Evolutionary conservation across 2,113 vertebrate genomes (phyloP), one percentile per base, ranked within the genome.

Genomic region (Bufo bufo): DNA sequence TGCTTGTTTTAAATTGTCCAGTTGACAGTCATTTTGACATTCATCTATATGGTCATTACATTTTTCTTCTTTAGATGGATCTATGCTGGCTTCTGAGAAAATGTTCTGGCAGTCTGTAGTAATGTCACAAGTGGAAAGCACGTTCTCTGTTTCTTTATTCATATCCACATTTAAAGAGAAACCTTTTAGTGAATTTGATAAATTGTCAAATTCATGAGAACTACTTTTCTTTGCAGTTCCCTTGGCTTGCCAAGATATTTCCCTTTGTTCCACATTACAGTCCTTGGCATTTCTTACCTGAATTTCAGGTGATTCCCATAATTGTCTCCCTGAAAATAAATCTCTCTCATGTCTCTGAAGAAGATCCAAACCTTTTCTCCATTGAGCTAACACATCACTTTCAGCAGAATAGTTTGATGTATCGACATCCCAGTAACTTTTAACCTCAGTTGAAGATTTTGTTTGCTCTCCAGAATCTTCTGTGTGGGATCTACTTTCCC

Each of bases 351-450:
- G 47, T 47, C 74, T 89, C 43, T 89, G 87, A 56, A 89, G 74
- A 65, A 69, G 14, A 69, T 77, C 71, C 56, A 89, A 66, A n/a
- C 82, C 82, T 78, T 84, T 89, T 69, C 82, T 89, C 87, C 87
- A 89, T 78, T 89, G 82, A 56, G 47, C 81, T 33, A 89, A 19
- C 49, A 89, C 82, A 54, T 89, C 87, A 69, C 49, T 58, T 43
- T 89, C 87, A 49, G 59, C 77, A 52, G 23, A 58, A 74, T 74
- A 82, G 5, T 83, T 63, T 88, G 86, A 50, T 61, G 58, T 19
- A 84, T 88, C 89, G 52, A 85, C 81, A 89, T 90, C 87, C 81
- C 85, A 84, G 47, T 82, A 81, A 61, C 12, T 11, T 6, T 50
- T 63, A 2, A 58, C 54, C n/a, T 87, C 58, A 12, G 54, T 23